Evolutionary conservation across 2,797 vertebrate genomes (phyloP), one percentile per base, ranked within the genome.

Genomic region (Rhinatrema bivittatum): DNA sequence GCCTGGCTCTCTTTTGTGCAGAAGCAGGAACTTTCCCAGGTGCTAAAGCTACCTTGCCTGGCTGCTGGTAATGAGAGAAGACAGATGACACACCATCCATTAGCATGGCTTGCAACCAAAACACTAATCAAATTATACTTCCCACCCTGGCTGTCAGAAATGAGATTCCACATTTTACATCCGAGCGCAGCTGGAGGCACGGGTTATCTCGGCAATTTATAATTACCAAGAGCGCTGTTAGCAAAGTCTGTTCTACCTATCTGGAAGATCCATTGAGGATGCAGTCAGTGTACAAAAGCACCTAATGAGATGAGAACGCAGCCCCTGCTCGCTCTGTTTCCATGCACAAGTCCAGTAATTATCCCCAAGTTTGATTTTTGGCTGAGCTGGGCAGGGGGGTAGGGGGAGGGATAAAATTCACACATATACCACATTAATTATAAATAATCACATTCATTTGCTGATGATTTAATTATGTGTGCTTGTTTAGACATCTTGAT

Each of bases 371-470:
- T n/a, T n/a, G n/a, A n/a, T n/a, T n/a, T n/a, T n/a, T n/a, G n/a
- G n/a, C n/a, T n/a, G n/a, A n/a, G n/a, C n/a, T n/a, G n/a, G n/a
- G n/a, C n/a, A n/a, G n/a, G n/a, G n/a, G n/a, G n/a, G n/a, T n/a
- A n/a, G n/a, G n/a, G n/a, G n/a, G n/a, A n/a, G n/a, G n/a, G 42
- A 53, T 37, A 5, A 18, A 6, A 23, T 50, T 51, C 53, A 46
- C 50, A 67, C 46, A 42, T 70, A 52, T 32, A 20, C 25, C 20
- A 39, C 37, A 56, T 64, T 67, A 54, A 64, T 72, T 64, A 41
- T 21, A 53, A n/a, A n/a, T n/a, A n/a, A 34, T 45, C 19, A 15
- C 22, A 29, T 54, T 53, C 42, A 17, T 38, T 50, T 35, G 16
- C 28, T 3, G 17, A 39, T 37, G 47, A 36, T 50, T 41, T 62